Percentiles rank a stretch among this genome's conserved stretches.
Evolutionary conservation across 2,888 invertebrate species (phyloP).

Genomic region (Drosophila parthenogenetica): DNA sequence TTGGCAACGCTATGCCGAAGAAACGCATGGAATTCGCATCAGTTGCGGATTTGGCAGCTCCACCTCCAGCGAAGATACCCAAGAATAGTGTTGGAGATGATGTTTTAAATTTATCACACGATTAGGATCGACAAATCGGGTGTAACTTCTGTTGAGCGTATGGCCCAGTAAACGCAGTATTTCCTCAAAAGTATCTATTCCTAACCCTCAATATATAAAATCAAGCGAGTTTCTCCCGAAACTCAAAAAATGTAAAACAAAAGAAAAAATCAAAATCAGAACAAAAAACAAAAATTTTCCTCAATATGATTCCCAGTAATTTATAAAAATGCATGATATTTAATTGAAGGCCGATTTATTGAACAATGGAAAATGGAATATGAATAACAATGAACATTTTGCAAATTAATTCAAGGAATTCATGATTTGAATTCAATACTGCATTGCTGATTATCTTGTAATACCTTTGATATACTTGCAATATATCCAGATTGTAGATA

Average conservation of each 20-base stretch:
- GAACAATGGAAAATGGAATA: conserved; percentile 1
- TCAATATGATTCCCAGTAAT: no score
- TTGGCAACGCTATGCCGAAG: conserved; percentile 76
- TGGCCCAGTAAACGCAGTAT: conserved; percentile 58
- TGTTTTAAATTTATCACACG: conserved; percentile 84
- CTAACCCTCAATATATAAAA: conserved; percentile 12
- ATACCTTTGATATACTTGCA: conserved; percentile 34
- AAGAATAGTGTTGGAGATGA: conserved; percentile 86
- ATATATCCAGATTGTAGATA: conserved; percentile 55
- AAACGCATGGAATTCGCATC: conserved; percentile 85
- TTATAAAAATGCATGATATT: no score
- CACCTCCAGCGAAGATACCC: conserved; percentile 87
- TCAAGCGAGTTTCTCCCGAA: conserved; percentile 53
- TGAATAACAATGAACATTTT: conserved; percentile 8
- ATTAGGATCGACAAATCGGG: conserved; percentile 63
- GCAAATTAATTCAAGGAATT: conserved; percentile 12
- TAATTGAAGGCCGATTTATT: no score
- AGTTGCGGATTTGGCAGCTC: conserved; percentile 85
- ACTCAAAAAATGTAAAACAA: not conserved
- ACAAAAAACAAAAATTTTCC: conserved; percentile 15
- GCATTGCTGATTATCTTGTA: conserved; percentile 45
- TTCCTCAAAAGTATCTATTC: conserved; percentile 56
- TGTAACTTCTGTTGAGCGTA: conserved; percentile 19
- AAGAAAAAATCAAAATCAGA: conserved; percentile 16
- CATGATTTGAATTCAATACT: conserved; percentile 19